These are phyloP conservation scores for Hirundichthys speculiger DNA, from an alignment of 2,113 vertebrate species.

Conservation along the genomic window DNA sequence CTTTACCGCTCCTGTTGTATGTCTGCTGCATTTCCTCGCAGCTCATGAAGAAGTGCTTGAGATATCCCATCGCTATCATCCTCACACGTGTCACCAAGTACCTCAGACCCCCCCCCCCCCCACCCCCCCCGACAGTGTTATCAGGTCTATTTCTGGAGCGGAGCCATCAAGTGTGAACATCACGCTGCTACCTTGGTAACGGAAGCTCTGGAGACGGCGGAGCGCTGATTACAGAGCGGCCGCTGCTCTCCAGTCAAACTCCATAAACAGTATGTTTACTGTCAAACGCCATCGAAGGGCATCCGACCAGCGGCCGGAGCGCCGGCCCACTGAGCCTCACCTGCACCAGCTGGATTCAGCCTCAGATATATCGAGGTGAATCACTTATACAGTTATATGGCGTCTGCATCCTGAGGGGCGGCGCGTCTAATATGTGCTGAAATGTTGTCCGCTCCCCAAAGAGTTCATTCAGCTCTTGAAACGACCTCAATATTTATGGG, in stretches of 20 bases:
- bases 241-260: slow-evolving; percentile 35
- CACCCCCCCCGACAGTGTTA: slow-evolving; percentile 16
- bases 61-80: slow-evolving; percentile 13
- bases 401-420: background rate
- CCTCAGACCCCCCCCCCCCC: background rate
- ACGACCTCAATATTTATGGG: too few species aligned
- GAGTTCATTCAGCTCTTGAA: too few species aligned
- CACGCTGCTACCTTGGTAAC: slow-evolving; percentile 58
- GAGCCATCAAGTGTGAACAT: slow-evolving; percentile 29
- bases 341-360: too few species aligned
- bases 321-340: too few species aligned
- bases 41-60: background rate
- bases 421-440: too few species aligned
- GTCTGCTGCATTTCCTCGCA: background rate
- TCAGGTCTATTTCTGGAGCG: slow-evolving; percentile 37
- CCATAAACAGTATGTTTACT: too few species aligned
- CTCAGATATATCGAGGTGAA: too few species aligned
- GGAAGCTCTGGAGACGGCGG: slow-evolving; percentile 33
- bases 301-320: too few species aligned
- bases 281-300: too few species aligned
- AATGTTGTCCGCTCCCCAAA: too few species aligned
- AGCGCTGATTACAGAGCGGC: slow-evolving; percentile 51
- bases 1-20: background rate
- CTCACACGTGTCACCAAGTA: background rate
- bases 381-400: background rate